Base-by-base conservation (phyloP, 2,113 vertebrate species). In the Callaeas wilsoni region DNA sequence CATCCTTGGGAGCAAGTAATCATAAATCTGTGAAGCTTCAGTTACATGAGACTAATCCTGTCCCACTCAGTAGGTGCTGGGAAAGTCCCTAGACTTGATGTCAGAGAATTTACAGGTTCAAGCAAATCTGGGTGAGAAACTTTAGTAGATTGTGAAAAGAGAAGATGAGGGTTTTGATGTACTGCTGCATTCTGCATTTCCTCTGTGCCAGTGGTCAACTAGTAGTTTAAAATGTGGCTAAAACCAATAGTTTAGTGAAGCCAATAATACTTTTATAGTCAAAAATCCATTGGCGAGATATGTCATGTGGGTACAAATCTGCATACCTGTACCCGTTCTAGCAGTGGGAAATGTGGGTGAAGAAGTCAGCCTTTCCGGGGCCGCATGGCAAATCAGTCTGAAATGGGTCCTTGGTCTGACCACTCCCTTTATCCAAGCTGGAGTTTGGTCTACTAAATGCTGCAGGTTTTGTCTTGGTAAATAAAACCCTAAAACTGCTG, bases 341-440 rank as follows among this genome's bases (percentile, higher is more conserved):
- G 47, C 4, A 10, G 19, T 10, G n/a, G 35, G 33, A 33, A 85
- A 26, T 1, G 4, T 29, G 23, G 25, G 18, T 7, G 7, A 69
- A 57, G 77, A 17, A 16, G 4, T 46, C 0, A 4, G 59, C 55
- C 16, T 63, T 87, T 27, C 16, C 0, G 0, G 18, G 19, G 13
- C 50, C 0, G 0, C 15, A 19, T 0, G 1, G 47, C 17, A 39
- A 44, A n/a, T 44, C 4, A 4, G n/a, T 37, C 70, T 33, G 14
- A 44, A 73, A 41, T 0, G 2, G 26, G 29, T 49, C 39, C 47
- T 80, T 2, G 2, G n/a, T 50, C 11, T 59, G 68, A 65, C 21
- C 10, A 4, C 39, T 67, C 21, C 10, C 32, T 30, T 65, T 63
- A 18, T 11, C 17, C 14, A 21, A 50, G 35, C 64, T 93, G 44